Base-by-base conservation (phyloP, 2,888 invertebrate species). In the Thereva nobilitata region DNA sequence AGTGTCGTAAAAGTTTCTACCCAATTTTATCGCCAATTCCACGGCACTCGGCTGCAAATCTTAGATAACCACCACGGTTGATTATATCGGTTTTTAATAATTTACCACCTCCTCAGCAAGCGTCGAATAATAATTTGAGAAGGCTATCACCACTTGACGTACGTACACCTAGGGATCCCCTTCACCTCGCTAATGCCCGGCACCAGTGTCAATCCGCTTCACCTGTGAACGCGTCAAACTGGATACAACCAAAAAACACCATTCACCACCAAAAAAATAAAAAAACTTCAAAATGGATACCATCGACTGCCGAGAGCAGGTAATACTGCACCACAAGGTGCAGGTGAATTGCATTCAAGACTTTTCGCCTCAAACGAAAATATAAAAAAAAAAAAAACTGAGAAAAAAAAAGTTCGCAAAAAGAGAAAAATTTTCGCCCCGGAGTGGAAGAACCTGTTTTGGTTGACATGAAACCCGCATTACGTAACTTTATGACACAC, bases 61-160 rank as follows among this genome's bases (percentile, higher is more conserved):
- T 23, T 9, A 55, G 37, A 35, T 47, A 45, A 45, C 44, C 45
- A 23, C 38, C 41, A 49, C 61, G 41, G 40, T 10, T 61, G 38
- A 50, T 50, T 45, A 50, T 40, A 4, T 23, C 7, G 10, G 2
- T 4, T 23, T 50, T 50, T 50, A 38, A 61, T 61, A 50, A 61
- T 8, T 34, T 49, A 50, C 61, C 61, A 50, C 61, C 61, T 50
- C 61, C 61, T 61, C 41, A 61, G 23, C 50, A 61, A 12, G 50
- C 9, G 40, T 34, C 49, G 8, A 61, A 50, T 23, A n/a, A 50
- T 61, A 45, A 50, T 50, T 50, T 34, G 49, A 61, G 38, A 50
- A 40, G 50, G 50, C 50, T 61, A 61, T 41, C 41, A 37, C 61
- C n/a, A 50, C 6, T 50, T 47, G 23, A 23, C 23, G 23, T 23